These are phyloP conservation scores for Nothobranchius kuhntae DNA, from an alignment of 2,113 vertebrate species.

Conservation along the genomic window DNA sequence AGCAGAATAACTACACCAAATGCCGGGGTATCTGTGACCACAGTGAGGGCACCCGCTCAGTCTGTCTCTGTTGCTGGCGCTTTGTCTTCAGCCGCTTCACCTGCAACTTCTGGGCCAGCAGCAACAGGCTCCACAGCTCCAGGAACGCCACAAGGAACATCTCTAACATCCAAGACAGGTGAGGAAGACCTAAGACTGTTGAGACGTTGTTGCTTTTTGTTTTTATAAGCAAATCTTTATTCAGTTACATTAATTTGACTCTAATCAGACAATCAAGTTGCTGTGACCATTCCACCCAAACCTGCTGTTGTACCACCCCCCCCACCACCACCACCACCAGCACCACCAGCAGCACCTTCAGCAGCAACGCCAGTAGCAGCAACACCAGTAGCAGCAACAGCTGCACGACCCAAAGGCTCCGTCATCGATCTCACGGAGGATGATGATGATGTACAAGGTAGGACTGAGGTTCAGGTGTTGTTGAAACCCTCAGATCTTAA, in stretches of 20 bases:
- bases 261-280: conserved; percentile 76
- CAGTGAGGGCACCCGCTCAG: conserved; percentile 72
- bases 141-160: conserved; percentile 75
- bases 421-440: conserved; percentile 84
- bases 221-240: neutral
- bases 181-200: neutral
- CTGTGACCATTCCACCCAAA: conserved; percentile 65
- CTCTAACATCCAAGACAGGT: conserved; percentile 82
- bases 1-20: conserved; percentile 74
- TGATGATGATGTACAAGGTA: conserved; percentile 81
- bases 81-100: conserved; percentile 73
- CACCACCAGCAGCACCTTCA: too few relatives aligned
- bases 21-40: conserved; percentile 77
- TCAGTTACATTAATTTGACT: neutral
- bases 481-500: neutral
- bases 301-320: conserved; percentile 37
- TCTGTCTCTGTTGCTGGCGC: conserved; percentile 76
- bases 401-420: conserved; percentile 73
- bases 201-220: neutral
- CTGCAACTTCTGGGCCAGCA: conserved; percentile 75
- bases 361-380: too few relatives aligned
- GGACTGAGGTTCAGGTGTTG: neutral
- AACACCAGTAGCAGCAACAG: too few relatives aligned
- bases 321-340: neutral
- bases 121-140: conserved; percentile 79